phyloP scores from a whole-genome alignment of 2,888 invertebrate genomes.

The Chrysodeixis includens region DNA sequence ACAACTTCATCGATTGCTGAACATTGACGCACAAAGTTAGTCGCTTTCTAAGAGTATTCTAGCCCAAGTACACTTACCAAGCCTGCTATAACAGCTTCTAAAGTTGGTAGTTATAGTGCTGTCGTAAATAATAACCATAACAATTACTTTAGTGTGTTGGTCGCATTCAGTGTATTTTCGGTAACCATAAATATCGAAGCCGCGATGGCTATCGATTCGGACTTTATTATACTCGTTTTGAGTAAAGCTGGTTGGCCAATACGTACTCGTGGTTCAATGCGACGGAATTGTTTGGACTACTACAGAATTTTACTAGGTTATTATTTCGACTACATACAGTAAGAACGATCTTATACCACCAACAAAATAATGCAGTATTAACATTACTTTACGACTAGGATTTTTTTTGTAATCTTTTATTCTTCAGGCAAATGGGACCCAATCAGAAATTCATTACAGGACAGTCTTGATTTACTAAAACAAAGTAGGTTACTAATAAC shows the following conservation, averaged over 20 bases:
- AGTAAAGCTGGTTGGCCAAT: conserved; percentile 35
- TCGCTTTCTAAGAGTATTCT: conserved; percentile 8
- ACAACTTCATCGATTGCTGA: background rate
- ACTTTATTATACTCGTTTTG: conserved; percentile 59
- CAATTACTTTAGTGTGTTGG: conserved; percentile 54
- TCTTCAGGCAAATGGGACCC: background rate
- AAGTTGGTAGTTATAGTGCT: conserved; percentile 27
- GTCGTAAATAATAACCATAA: conserved; percentile 46
- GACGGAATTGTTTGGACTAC: conserved; percentile 29
- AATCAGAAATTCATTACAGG: conserved; percentile 15
- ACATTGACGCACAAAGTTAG: background rate
- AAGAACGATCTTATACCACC: conserved; percentile 14
- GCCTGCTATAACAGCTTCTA: conserved; percentile 19
- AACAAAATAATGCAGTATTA: conserved; percentile 14
- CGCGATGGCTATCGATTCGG: conserved; percentile 67
- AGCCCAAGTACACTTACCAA: conserved; percentile 10
- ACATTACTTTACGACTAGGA: too few relatives aligned
- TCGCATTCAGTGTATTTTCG: conserved; percentile 67
- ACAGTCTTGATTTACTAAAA: conserved; percentile 19
- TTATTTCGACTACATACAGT: conserved; percentile 20
- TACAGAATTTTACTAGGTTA: conserved; percentile 26
- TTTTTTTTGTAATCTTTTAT: background rate
- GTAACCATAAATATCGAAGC: conserved; percentile 70
- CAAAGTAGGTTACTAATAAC: conserved; percentile 31
- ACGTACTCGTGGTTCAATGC: conserved; percentile 31